Evolutionary conservation across 2,113 vertebrate genomes (phyloP).

Genomic region (Mirza zaza): DNA sequence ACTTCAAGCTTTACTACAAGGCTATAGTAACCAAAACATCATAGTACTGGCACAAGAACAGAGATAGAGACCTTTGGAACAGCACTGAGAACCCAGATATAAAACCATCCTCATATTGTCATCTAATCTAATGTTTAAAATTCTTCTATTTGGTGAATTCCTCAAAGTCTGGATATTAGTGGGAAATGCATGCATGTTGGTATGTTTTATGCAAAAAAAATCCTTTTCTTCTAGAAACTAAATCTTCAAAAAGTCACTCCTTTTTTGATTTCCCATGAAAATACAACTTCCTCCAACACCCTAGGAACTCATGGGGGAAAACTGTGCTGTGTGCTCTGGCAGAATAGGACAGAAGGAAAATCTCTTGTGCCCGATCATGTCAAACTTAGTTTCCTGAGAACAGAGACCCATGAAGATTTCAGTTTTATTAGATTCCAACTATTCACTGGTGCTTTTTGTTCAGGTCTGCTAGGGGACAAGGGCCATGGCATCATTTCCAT

Average conservation of each 20-base stretch:
- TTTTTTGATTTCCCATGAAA: background rate
- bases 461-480: background rate
- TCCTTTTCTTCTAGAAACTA: background rate
- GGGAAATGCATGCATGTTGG: background rate
- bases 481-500: background rate
- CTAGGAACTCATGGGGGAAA: fast-evolving
- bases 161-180: background rate
- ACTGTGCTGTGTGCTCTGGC: too few relatives aligned
- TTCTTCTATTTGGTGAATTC: background rate
- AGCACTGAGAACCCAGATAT: too few relatives aligned
- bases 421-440: background rate
- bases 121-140: background rate
- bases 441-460: background rate
- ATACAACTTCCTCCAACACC: background rate
- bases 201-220: background rate
- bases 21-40: too few relatives aligned
- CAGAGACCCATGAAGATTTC: background rate
- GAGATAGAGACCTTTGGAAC: too few relatives aligned
- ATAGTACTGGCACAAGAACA: too few relatives aligned
- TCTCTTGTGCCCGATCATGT: too few relatives aligned
- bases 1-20: too few relatives aligned
- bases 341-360: background rate
- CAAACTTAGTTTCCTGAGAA: background rate
- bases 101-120: too few relatives aligned
- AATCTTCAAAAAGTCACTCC: background rate